Base-by-base conservation (phyloP, 2,888 invertebrate genomes). In the Meiosimyza decipiens region DNA sequence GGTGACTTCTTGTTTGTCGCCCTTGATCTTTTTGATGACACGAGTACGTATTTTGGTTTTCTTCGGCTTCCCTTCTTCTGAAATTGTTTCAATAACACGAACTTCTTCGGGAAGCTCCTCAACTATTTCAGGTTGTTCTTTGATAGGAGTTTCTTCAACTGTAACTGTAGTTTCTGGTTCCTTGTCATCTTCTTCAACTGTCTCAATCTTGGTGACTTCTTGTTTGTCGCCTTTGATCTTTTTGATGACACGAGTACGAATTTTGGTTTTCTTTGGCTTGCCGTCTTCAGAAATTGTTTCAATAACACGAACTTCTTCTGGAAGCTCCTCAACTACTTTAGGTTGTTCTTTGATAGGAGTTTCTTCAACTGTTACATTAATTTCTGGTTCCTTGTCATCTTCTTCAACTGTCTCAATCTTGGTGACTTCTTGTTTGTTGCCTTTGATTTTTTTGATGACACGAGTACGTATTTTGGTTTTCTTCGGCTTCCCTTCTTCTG, bases 41-140 rank as follows among this genome's bases (percentile, higher is more conserved):
- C 77, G 59, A 82, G 86, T 81, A 71, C 78, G 87, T 80, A 33
- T 83, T 82, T 65, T 84, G 84, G 78, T 85, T 83, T 75, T 86
- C 83, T 77, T 77, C 6, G 76, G 75, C 71, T 79, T 78, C 18
- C 79, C 77, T 60, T 80, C 77, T 71, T 76, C 79, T 33, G 66
- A 71, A 22, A 73, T 55, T 0, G 72, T 73, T 71, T 77, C 76
- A 13, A 74, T 62, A n/a, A 72, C 71, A 68, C 65, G 51, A 6
- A 72, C 54, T 52, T 72, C 71, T 52, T 72, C 60, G n/a, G 60
- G 60, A 15, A 60, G 40, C 28, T 60, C 71, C 6, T 40, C 22
- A 3, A 77, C 57, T 16, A 73, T 62, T 59, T 77, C 77, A 22
- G 76, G 28, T 40, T 33, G 73, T 22, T 75, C 74, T 47, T 79